A percentile compares a stretch with the other conserved stretches of the same genome.
These are phyloP conservation scores for Euzetes globulus DNA, from an alignment of 2,888 invertebrate species.

Conservation along the genomic window DNA sequence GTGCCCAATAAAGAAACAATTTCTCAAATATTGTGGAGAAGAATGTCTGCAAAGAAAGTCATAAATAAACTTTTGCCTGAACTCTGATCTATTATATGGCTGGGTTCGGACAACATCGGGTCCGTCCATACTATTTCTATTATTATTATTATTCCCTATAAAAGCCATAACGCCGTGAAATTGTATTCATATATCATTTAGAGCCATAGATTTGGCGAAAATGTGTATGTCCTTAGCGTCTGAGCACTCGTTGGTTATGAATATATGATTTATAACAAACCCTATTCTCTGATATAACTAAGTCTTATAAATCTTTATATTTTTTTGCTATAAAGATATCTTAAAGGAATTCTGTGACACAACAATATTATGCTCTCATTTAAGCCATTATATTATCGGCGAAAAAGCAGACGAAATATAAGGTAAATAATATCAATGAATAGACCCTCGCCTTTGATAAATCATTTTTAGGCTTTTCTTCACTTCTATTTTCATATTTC, in stretches of 20 bases:
- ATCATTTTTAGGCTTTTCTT: conserved; percentile 6
- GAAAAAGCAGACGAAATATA: neutral
- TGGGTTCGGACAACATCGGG: neutral
- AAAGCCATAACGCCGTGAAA: conserved; percentile 4
- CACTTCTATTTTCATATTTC: neutral
- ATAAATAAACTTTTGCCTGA: neutral
- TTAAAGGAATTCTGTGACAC: neutral
- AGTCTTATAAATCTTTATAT: conserved; percentile 17
- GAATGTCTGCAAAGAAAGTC: neutral
- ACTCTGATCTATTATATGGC: neutral
- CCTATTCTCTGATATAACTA: conserved; percentile 13
- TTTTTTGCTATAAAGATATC: conserved; percentile 19
- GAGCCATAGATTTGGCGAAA: neutral
- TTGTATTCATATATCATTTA: conserved; percentile 18
- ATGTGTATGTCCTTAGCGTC: neutral
- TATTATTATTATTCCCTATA: neutral
- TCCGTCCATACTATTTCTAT: neutral
- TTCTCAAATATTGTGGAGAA: neutral
- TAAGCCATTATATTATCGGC: conserved; percentile 2
- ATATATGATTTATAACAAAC: conserved; percentile 18
- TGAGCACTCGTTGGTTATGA: neutral
- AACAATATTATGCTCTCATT: conserved; percentile 19
- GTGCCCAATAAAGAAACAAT: neutral
- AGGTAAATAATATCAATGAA: conserved; percentile 13
- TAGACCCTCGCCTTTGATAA: neutral